These are phyloP conservation scores for Enhydra lutris DNA, from an alignment of 2,113 vertebrate genomes.

Conservation along the genomic window DNA sequence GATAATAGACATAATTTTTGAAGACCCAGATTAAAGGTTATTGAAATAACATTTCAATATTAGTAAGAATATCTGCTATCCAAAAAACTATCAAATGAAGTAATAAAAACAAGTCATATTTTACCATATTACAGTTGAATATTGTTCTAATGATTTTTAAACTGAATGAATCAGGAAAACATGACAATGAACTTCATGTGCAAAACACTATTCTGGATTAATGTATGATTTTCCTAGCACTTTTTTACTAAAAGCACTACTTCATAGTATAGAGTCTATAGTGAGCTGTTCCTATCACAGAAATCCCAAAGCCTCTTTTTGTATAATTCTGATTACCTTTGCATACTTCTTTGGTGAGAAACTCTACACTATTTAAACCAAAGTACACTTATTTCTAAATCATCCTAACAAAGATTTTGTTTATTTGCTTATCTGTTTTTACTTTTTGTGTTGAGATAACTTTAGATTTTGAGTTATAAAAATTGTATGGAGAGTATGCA, in stretches of 20 bases:
- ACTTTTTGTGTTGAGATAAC: neutral
- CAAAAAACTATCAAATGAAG: neutral
- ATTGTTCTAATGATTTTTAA: slow-evolving; percentile 23
- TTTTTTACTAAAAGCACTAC: slow-evolving; percentile 44
- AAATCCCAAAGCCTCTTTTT: slow-evolving; percentile 59
- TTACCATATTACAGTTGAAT: neutral
- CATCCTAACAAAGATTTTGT: slow-evolving; percentile 39
- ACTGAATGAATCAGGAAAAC: neutral
- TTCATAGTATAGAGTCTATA: slow-evolving; percentile 52
- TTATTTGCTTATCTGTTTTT: slow-evolving; percentile 20
- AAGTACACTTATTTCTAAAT: slow-evolving; percentile 23
- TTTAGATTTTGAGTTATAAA: slow-evolving; percentile 5
- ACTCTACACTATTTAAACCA: slow-evolving; percentile 62
- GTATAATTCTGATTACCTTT: slow-evolving; percentile 44
- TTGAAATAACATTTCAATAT: neutral
- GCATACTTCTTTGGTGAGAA: slow-evolving; percentile 47
- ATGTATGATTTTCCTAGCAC: slow-evolving; percentile 47
- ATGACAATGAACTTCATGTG: neutral
- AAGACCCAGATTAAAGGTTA: neutral
- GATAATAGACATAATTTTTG: neutral
- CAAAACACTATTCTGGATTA: neutral
- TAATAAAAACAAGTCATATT: neutral
- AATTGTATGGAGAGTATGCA: neutral
- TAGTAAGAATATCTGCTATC: neutral
- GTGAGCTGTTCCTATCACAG: slow-evolving; percentile 39